phyloP scores from a whole-genome alignment of 2,113 vertebrate species.

The Syrrhaptes paradoxus region DNA sequence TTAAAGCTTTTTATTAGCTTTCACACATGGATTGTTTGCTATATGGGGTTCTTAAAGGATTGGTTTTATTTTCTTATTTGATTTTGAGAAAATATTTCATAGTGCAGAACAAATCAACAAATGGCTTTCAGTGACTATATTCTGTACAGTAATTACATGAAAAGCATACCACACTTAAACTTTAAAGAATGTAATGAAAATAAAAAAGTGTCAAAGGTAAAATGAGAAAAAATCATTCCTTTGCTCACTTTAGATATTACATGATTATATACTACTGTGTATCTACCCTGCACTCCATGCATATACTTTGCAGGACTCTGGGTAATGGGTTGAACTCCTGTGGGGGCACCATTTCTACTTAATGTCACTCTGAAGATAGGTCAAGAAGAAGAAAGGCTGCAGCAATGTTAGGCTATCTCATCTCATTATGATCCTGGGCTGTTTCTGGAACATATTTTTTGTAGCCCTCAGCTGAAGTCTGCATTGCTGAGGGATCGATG shows the following conservation, averaged over 20 bases:
- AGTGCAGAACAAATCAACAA: background rate
- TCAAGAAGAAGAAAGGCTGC: background rate
- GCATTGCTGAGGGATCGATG: background rate
- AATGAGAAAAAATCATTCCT: background rate
- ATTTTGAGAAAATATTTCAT: background rate
- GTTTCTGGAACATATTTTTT: background rate
- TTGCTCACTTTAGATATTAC: background rate
- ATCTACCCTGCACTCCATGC: background rate
- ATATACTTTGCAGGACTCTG: background rate
- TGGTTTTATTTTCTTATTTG: background rate
- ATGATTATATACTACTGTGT: background rate
- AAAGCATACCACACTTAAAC: background rate
- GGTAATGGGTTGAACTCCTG: background rate
- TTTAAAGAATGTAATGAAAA: background rate
- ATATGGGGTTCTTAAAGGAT: background rate
- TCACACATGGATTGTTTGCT: background rate
- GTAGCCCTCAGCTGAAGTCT: background rate
- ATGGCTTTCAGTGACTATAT: background rate
- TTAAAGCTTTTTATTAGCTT: constrained; percentile 21
- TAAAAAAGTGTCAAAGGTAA: background rate
- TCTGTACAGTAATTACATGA: background rate
- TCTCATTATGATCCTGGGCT: background rate
- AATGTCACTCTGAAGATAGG: background rate
- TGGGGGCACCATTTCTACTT: background rate
- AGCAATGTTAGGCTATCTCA: background rate